Conservation (phyloP, 2,113 vertebrate genomes). For the Mesembrinibis cayennensis region DNA sequence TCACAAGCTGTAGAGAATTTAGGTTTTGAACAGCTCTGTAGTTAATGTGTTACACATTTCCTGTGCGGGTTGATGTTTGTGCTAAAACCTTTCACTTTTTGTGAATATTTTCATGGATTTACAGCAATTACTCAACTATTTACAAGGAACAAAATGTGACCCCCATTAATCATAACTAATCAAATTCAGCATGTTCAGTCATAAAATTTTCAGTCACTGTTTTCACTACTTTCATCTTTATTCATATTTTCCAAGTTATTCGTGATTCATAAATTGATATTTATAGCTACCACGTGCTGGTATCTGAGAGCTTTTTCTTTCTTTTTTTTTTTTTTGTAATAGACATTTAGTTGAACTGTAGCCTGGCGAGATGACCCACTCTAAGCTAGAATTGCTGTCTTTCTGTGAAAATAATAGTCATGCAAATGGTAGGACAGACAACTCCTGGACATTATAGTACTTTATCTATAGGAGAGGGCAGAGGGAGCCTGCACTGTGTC, state of each 20-base stretch:
- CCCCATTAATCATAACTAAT: conserved; percentile 40
- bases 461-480: not conserved
- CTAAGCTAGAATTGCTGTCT: not conserved
- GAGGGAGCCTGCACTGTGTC: not conserved
- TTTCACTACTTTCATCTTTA: conserved; percentile 47
- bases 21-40: not conserved
- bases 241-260: conserved; percentile 40
- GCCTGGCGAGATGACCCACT: not conserved
- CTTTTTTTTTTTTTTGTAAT: not conserved
- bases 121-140: conserved; percentile 53
- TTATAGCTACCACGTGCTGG: not conserved
- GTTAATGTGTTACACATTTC: not conserved
- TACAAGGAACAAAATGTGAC: conserved; percentile 43
- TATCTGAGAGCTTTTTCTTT: not conserved
- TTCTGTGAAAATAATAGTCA: not conserved
- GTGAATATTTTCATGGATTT: conserved; percentile 37
- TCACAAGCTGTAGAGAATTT: not conserved
- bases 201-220: conserved; percentile 39
- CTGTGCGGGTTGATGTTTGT: not conserved
- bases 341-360: not conserved
- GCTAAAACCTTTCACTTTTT: conserved; percentile 43
- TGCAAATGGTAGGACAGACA: not conserved
- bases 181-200: conserved; percentile 23
- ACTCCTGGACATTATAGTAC: not conserved
- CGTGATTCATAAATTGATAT: conserved; percentile 39